These are phyloP conservation scores for Drosophila ananassae DNA, from an alignment of 1,140 invertebrate genomes.

Conservation along the genomic window DNA sequence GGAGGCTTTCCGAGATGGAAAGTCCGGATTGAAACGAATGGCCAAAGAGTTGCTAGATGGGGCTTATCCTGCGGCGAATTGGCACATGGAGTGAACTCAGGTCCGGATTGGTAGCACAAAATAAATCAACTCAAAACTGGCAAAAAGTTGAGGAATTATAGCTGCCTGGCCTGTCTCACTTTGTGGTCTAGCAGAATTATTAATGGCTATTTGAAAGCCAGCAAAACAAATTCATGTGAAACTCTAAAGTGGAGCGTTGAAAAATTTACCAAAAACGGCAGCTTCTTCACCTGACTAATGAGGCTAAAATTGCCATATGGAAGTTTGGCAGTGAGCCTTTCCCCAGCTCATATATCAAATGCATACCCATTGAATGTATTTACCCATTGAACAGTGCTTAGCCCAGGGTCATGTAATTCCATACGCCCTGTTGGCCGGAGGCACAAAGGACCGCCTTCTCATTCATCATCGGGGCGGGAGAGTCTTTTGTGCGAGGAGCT, in stretches of 20 bases:
- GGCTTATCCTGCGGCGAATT: slow-evolving; percentile 25
- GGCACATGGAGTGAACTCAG: slow-evolving; percentile 15
- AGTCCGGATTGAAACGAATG: slow-evolving; percentile 34
- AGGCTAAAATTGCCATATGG: slow-evolving; percentile 16
- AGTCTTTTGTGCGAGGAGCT: slow-evolving; percentile 22
- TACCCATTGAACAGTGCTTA: slow-evolving; percentile 38
- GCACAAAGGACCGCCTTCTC: slow-evolving; percentile 17
- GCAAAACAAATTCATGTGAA: slow-evolving; percentile 24
- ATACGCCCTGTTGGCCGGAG: slow-evolving; percentile 13
- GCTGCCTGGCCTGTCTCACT: slow-evolving; percentile 3
- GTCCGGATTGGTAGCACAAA: slow-evolving; percentile 3
- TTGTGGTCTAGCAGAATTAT: slow-evolving; percentile 24
- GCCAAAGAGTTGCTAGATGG: slow-evolving; percentile 8
- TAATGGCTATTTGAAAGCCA: slow-evolving; percentile 28
- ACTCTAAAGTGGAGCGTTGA: slow-evolving; percentile 6
- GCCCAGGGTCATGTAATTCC: slow-evolving; percentile 8
- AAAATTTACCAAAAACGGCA: slow-evolving; percentile 25
- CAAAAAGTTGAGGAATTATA: slow-evolving; percentile 16
- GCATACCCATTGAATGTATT: slow-evolving; percentile 41
- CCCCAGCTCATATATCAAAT: slow-evolving; percentile 38
- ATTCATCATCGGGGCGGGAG: slow-evolving; percentile 31
- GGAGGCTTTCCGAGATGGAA: slow-evolving; percentile 32
- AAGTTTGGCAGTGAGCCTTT: background rate
- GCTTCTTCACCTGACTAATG: slow-evolving; percentile 24
- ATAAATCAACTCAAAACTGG: slow-evolving; percentile 45